A percentile compares a stretch with the other conserved stretches of the same genome.
These are phyloP conservation scores for Emys orbicularis DNA, from an alignment of 2,797 vertebrate genomes.

Conservation along the genomic window DNA sequence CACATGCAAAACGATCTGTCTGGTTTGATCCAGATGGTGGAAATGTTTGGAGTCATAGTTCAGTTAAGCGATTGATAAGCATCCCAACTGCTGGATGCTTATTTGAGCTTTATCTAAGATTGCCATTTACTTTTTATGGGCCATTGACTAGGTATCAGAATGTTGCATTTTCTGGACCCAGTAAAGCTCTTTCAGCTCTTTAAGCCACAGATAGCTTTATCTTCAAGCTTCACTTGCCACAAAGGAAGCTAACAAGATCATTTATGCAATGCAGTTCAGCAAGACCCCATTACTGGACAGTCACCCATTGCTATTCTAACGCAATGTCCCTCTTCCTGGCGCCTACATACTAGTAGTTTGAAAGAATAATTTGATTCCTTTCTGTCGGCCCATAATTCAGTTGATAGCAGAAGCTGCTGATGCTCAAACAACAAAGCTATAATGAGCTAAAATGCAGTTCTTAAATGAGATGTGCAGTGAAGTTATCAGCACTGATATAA, in stretches of 20 bases:
- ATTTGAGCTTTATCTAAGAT: background rate
- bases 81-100: background rate
- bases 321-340: background rate
- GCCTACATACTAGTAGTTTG: background rate
- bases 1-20: too few relatives aligned
- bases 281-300: background rate
- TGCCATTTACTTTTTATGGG: background rate
- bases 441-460: background rate
- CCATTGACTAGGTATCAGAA: background rate
- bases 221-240: background rate
- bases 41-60: background rate
- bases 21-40: too few relatives aligned
- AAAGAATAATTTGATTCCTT: background rate
- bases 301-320: background rate
- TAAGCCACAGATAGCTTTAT: background rate
- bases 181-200: background rate
- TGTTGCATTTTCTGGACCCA: background rate
- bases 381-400: background rate
- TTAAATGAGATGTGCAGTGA: background rate
- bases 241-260: background rate
- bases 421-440: rapidly evolving
- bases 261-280: background rate
- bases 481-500: background rate
- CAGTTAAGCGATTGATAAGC: background rate
- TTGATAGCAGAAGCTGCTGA: background rate